Base-by-base conservation (phyloP, 2,888 invertebrate genomes). In the Prenolepis imparis region DNA sequence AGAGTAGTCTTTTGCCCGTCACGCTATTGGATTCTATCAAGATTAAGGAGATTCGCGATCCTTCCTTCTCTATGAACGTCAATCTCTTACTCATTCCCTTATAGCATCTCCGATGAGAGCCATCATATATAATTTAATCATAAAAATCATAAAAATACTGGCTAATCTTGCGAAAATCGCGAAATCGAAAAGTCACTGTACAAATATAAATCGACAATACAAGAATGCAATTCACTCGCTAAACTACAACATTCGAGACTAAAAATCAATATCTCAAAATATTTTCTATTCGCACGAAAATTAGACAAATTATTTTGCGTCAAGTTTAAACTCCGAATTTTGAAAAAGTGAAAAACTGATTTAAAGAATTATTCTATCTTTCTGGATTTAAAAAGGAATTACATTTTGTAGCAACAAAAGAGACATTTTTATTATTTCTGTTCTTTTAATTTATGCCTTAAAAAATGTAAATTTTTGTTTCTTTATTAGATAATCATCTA, bases 221-320 rank as follows among this genome's bases (percentile, higher is more conserved):
- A 86, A 87, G 87, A 89, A 87, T 85, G 87, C 86, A 88, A 91
- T 89, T 88, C 82, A 81, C 80, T 80, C 24, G n/a, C 15, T 68
- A 67, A 8, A 52, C 8, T 41, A 52, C 9, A 8, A 28, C 18
- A 3, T 28, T 18, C n/a, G 15, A 41, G 28, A 36, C 9, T 52
- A 1, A 28, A 24, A 39, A 55, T 52, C 24, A 3, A 52, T 21
- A 12, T 57, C 21, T 24, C 15, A 15, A 78, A 68, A 57, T 11
- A 39, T 57, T 9, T 21, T 75, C 6, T 2, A 55, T 8, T 4
- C 5, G n/a, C 4, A 68, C 3, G 15, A 77, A 28, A 78, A 41
- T 67, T 66, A 67, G 18, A 66, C 4, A 0, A 57, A 1, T 68
- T n/a, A 57, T 52, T 36, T 3, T 8, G 3, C 0, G 32, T 15